Percentiles rank a stretch among this genome's conserved stretches.
Evolutionary conservation across 92 coral and sea anemone species (phyloP).

Genomic region (Chrysogorgia sp.): DNA sequence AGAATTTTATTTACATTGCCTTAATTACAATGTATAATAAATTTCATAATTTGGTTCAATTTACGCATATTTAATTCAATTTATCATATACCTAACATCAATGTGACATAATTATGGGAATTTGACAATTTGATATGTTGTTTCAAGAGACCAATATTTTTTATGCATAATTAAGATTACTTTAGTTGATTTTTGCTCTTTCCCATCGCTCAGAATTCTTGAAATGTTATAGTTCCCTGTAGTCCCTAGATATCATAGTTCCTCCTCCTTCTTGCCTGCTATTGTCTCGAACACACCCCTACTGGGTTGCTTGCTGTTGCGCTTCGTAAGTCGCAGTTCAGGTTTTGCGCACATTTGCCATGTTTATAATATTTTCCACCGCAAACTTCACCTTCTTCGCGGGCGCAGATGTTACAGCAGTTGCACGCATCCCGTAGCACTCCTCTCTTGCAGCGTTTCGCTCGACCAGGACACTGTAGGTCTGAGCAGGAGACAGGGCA

Average conservation of each 20-base stretch:
- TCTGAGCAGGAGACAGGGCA: slow-evolving; percentile 31
- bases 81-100: no score
- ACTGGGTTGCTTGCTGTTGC: slow-evolving; percentile 42
- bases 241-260: background rate
- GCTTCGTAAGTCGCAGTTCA: slow-evolving; percentile 49
- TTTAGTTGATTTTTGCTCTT: no score
- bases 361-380: slow-evolving; percentile 62
- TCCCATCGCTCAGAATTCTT: no score
- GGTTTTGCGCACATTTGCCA: slow-evolving; percentile 55
- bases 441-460: slow-evolving; percentile 55
- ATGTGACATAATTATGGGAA: no score
- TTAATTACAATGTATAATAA: no score
- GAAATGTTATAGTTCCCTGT: no score
- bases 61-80: no score
- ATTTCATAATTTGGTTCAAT: no score
- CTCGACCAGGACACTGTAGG: slow-evolving; percentile 27
- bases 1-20: no score
- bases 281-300: slow-evolving; percentile 47
- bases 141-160: no score
- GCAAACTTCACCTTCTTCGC: slow-evolving; percentile 59
- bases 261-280: background rate
- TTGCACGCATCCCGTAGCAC: slow-evolving; percentile 59
- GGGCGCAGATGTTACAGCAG: slow-evolving; percentile 67
- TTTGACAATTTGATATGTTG: no score
- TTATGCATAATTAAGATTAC: no score